phyloP scores from a whole-genome alignment of 2,888 invertebrate genomes.

The Beris chalybata region DNA sequence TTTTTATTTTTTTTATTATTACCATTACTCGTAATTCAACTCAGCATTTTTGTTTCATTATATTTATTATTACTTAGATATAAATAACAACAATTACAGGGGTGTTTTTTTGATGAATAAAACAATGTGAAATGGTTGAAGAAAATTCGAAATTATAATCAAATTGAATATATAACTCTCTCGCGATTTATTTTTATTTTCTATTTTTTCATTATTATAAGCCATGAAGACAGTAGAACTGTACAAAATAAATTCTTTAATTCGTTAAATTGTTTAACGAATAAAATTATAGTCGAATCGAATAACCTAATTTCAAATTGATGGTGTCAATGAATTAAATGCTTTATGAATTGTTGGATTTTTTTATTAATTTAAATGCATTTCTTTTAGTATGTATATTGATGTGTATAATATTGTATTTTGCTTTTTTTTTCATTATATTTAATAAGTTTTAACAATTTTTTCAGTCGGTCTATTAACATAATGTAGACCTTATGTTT shows the following conservation, averaged over 20 bases:
- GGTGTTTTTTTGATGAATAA: no score
- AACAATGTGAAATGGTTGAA: no score
- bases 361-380: constrained; percentile 3
- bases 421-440: constrained; percentile 24
- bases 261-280: no score
- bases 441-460: constrained; percentile 38
- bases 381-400: constrained; percentile 13
- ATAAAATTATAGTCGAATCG: no score
- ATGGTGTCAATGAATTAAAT: not conserved
- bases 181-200: no score
- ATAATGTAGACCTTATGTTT: constrained; percentile 36
- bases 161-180: no score
- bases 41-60: constrained; percentile 22
- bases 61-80: constrained; percentile 29
- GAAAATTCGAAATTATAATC: no score
- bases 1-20: constrained; percentile 29
- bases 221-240: no score
- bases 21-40: constrained; percentile 28
- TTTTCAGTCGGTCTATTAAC: constrained; percentile 40
- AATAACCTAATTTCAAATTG: not conserved
- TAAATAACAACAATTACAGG: constrained; percentile 34
- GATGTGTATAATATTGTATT: constrained; percentile 28
- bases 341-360: constrained; percentile 1
- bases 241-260: no score
- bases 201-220: no score